Percentiles rank a stretch among this genome's conserved stretches.
These are phyloP conservation scores for Anisognathus igniventris DNA, from an alignment of 2,797 vertebrate species.

Conservation along the genomic window DNA sequence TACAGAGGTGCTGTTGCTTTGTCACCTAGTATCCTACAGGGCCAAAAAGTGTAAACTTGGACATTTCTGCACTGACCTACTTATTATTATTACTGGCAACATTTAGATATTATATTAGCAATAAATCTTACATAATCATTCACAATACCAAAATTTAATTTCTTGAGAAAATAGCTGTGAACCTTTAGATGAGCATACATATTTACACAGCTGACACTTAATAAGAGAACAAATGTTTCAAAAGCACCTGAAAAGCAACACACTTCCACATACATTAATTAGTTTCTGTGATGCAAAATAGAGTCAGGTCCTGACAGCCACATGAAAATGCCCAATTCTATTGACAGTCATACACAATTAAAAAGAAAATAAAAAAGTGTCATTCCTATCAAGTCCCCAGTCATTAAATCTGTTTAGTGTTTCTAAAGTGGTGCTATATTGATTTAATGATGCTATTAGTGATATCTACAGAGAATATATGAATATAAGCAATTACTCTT, in stretches of 20 bases:
- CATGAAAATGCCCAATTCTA: neutral
- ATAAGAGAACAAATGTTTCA: neutral
- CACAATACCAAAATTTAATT: neutral
- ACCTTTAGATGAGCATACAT: neutral
- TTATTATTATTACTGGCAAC: neutral
- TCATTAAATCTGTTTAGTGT: slow-evolving; percentile 27
- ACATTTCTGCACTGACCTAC: neutral
- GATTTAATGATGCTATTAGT: slow-evolving; percentile 67
- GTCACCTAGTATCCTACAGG: rapidly evolving
- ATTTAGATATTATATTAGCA: neutral
- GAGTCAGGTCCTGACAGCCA: neutral
- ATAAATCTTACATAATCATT: neutral
- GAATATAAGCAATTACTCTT: slow-evolving; percentile 59
- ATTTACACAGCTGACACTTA: neutral
- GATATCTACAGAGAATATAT: slow-evolving; percentile 42
- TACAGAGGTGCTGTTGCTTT: neutral
- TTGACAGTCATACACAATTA: neutral
- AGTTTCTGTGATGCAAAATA: neutral
- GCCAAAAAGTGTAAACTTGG: neutral
- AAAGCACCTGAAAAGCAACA: neutral
- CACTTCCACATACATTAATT: neutral
- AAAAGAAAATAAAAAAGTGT: neutral
- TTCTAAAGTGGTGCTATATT: slow-evolving; percentile 28
- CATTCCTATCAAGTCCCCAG: neutral
- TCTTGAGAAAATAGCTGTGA: neutral